Conservation (phyloP, 2,888 invertebrate species). For the Zaprionus lineosus region DNA sequence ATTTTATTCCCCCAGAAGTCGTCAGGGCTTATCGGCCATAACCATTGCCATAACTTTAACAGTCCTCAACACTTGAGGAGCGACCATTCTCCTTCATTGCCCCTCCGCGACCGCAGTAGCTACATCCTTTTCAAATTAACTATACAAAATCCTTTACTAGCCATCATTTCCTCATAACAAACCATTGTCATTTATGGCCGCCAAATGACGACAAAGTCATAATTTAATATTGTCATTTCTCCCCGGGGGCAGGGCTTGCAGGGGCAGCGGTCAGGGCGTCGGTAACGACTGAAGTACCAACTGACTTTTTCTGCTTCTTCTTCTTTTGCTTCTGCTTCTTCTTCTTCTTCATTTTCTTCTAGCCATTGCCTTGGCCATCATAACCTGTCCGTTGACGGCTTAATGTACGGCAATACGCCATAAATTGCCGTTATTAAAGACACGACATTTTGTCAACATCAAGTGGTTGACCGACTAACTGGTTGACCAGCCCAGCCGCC, state of each 20-base stretch:
- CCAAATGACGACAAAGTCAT: conserved; percentile 50
- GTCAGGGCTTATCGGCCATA: conserved; percentile 24
- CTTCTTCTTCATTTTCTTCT: too few species aligned
- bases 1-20: conserved; percentile 8
- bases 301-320: too few species aligned
- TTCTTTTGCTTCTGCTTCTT: too few species aligned
- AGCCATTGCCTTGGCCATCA: conserved; percentile 12
- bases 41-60: conserved; percentile 21
- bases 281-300: too few species aligned
- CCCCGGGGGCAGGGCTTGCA: not conserved
- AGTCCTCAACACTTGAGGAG: conserved; percentile 13
- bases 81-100: too few species aligned
- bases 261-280: conserved; percentile 37
- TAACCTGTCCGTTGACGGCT: conserved; percentile 31
- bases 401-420: conserved; percentile 42
- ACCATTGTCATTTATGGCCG: conserved; percentile 47
- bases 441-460: conserved; percentile 36
- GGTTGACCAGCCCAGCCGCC: not conserved
- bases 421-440: conserved; percentile 54
- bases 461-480: conserved; percentile 25
- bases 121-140: too few species aligned
- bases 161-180: conserved; percentile 47
- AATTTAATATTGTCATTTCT: conserved; percentile 40
- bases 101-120: too few species aligned
- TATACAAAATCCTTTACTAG: conserved; percentile 60